A percentile compares a stretch with the other conserved stretches of the same genome.
Evolutionary conservation across 2,888 invertebrate genomes (phyloP).

Genomic region (Cephalotes varians): DNA sequence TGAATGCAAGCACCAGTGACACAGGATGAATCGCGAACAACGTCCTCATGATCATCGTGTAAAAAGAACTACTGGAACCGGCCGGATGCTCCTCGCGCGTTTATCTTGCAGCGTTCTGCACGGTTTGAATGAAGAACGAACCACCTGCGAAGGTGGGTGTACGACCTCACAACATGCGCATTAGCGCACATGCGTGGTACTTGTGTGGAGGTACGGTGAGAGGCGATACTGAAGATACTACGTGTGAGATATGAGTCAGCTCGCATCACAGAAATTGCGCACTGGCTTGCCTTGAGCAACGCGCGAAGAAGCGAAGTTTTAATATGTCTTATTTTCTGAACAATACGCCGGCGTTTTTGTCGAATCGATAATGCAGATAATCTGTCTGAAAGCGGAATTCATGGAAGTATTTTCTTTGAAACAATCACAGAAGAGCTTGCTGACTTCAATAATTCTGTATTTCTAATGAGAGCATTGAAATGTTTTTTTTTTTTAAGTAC

Average conservation of each 20-base stretch:
- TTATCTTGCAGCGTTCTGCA: conserved; percentile 45
- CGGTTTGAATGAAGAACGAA: conserved; percentile 70
- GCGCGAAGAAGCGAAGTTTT: conserved; percentile 15
- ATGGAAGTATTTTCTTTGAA: not conserved
- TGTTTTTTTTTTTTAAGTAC: not conserved
- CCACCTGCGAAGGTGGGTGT: conserved; percentile 71
- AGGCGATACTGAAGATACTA: conserved; percentile 55
- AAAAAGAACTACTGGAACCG: conserved; percentile 5
- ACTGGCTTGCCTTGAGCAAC: conserved; percentile 66
- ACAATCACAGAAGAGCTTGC: not conserved
- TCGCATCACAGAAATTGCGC: conserved; percentile 57
- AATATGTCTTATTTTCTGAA: conserved; percentile 51
- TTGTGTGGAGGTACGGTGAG: conserved; percentile 59
- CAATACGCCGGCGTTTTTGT: conserved; percentile 53
- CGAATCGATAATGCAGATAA: conserved; percentile 58
- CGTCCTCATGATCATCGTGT: conserved; percentile 60
- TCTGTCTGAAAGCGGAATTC: not conserved
- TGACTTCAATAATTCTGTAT: not conserved
- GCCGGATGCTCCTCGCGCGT: conserved; percentile 40
- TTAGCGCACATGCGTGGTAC: conserved; percentile 37
- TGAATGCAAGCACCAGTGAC: conserved; percentile 50
- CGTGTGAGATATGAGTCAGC: conserved; percentile 44
- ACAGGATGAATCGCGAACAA: conserved; percentile 38
- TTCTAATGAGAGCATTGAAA: not conserved
- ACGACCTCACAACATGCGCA: conserved; percentile 63